phyloP scores from a whole-genome alignment of 2,888 invertebrate species.

The Timandra comae region DNA sequence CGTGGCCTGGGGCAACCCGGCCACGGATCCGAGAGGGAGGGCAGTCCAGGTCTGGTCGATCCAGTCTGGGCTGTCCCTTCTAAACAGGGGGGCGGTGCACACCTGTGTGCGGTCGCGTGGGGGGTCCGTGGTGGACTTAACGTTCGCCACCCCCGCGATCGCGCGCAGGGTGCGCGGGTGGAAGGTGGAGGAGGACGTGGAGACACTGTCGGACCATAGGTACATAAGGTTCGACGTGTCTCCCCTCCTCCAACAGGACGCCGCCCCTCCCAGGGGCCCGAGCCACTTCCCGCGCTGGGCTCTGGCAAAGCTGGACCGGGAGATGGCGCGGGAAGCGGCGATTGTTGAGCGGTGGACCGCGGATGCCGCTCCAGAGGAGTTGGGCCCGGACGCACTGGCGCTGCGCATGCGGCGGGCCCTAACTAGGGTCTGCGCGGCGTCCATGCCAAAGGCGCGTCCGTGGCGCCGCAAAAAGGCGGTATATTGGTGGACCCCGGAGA shows the following conservation, averaged over 20 bases:
- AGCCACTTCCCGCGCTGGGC: constrained; percentile 9
- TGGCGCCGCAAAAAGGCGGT: background rate
- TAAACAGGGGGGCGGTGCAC: background rate
- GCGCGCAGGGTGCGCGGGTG: constrained; percentile 1
- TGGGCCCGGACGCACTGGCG: too few species aligned
- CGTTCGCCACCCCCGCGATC: constrained; percentile 3
- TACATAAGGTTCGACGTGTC: constrained; percentile 3
- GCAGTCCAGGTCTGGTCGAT: background rate
- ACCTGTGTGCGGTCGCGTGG: constrained; percentile 4
- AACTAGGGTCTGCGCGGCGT: constrained; percentile 1
- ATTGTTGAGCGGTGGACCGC: constrained; percentile 11
- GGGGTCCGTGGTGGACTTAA: constrained; percentile 3
- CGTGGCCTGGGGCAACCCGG: constrained; percentile 14
- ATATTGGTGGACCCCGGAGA: constrained; percentile 5
- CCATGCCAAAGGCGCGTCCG: background rate
- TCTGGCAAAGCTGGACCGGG: constrained; percentile 4
- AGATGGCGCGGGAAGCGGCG: constrained; percentile 8
- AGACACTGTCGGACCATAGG: constrained; percentile 2
- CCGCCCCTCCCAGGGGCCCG: background rate
- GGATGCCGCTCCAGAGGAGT: background rate
- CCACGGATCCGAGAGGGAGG: background rate
- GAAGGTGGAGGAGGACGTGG: constrained; percentile 1
- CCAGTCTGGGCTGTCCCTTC: background rate
- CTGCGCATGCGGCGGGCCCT: background rate
- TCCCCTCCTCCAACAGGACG: background rate